phyloP scores from a whole-genome alignment of 2,113 vertebrate species.

The Romanogobio albipinnatus region DNA sequence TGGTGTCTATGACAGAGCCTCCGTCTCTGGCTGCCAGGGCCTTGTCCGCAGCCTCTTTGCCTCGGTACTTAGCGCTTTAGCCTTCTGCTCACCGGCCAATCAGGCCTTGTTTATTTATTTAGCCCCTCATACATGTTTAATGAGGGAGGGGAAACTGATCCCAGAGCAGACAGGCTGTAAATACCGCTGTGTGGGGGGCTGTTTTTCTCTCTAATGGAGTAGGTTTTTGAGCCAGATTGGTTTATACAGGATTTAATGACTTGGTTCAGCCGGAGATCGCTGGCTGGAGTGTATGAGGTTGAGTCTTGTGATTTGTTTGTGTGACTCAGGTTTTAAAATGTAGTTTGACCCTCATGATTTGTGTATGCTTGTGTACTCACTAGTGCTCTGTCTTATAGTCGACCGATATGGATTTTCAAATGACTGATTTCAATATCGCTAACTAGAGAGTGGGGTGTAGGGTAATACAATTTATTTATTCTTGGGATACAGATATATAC shows the following conservation, averaged over 20 bases:
- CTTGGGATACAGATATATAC: neutral
- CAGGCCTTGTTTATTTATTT: conserved; percentile 58
- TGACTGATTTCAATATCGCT: neutral
- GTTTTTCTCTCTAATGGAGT: conserved; percentile 50
- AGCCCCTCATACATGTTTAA: conserved; percentile 58
- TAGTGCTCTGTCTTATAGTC: neutral
- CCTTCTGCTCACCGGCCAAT: conserved; percentile 37
- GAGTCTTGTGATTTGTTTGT: conserved; percentile 2
- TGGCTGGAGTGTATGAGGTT: conserved; percentile 18
- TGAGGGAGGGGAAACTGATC: conserved; percentile 47
- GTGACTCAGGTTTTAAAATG: neutral
- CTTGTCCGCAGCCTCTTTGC: neutral
- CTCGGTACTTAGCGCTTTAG: conserved; percentile 44
- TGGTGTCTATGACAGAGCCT: neutral
- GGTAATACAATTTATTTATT: neutral
- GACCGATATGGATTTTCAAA: neutral
- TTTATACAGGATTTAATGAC: conserved; percentile 56
- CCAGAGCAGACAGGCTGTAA: conserved; percentile 44
- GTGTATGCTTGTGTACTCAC: conserved; percentile 2
- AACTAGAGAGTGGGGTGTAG: neutral
- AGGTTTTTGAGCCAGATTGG: conserved; percentile 31
- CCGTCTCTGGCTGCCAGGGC: neutral
- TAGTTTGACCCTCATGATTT: neutral
- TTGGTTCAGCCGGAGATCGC: conserved; percentile 41
- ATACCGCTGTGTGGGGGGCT: conserved; percentile 2